Base-by-base conservation (phyloP, 2,797 vertebrate genomes). In the Sphenodon punctatus region DNA sequence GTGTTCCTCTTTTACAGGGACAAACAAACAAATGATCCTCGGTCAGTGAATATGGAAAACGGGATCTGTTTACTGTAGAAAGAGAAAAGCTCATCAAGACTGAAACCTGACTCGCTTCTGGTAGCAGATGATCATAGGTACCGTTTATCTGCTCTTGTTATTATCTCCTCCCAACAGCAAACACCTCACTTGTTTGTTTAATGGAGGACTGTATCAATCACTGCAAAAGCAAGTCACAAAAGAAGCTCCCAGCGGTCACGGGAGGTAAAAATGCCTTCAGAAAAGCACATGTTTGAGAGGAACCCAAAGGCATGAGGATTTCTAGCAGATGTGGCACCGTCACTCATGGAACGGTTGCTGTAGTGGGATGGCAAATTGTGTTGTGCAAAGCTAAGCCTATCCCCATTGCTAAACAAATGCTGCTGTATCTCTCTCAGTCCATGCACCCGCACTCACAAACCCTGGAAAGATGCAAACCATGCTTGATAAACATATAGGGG, bases 231-330 rank as follows among this genome's bases (percentile, higher is more conserved):
- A 51, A 42, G 63, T 60, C 76, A 51, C n/a, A 63, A 75, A 67
- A 34, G 17, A 79, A 41, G 38, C 25, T 73, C 23, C 34, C n/a
- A 79, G 58, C 56, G 68, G 84, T 63, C 38, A 27, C 15, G 82
- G 39, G 80, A 51, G 23, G 34, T 39, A 69, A 87, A 85, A 67
- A 81, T 36, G 58, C 38, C 80, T 70, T 74, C 36, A 82, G 56
- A 86, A 80, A 22, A 39, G 80, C 67, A 64, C 15, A 48, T 71
- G 23, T 61, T 71, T 67, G 56, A 82, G 72, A 81, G 75, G 77
- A 69, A 67, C 9, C 2, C n/a, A 34, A 85, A 34, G 10, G 11
- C 43, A 58, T 10, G 34, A 63, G 64, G n/a, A 42, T 45, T 85
- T 81, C 56, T 45, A 58, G 43, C 46, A 85, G 43, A 87, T 64